phyloP scores from a whole-genome alignment of 2,113 vertebrate species.

The Balaenoptera acutorostrata region DNA sequence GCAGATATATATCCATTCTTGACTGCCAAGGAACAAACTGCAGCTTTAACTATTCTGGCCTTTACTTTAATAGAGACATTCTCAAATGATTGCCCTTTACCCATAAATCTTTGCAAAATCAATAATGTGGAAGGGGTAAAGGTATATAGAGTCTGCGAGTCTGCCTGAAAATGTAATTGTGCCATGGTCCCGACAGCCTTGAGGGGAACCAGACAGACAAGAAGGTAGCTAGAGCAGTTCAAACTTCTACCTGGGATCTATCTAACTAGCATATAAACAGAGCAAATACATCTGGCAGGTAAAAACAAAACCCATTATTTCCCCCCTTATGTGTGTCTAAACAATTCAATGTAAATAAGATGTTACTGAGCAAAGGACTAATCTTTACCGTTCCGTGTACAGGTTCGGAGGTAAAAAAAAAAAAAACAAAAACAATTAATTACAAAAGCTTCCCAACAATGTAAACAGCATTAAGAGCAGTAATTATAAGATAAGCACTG shows the following conservation, averaged over 20 bases:
- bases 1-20: background rate
- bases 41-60: background rate
- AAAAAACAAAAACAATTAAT: too few relatives aligned
- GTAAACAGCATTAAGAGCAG: constrained; percentile 72
- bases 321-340: constrained; percentile 16
- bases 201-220: background rate
- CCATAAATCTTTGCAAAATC: constrained; percentile 9
- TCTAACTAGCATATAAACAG: background rate
- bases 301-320: constrained; percentile 3
- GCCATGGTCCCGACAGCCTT: rapidly evolving
- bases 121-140: background rate
- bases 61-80: background rate
- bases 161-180: background rate
- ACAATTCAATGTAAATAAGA: constrained; percentile 58
- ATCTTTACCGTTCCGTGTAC: constrained; percentile 33
- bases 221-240: background rate
- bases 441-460: constrained; percentile 72
- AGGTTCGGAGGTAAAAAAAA: constrained; percentile 57
- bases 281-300: background rate
- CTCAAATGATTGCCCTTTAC: background rate
- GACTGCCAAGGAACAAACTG: background rate
- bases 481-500: constrained; percentile 76
- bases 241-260: background rate
- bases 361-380: constrained; percentile 32
- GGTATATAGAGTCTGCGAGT: background rate